phyloP scores from a whole-genome alignment of 2,888 invertebrate species.

The Sericinus montela region DNA sequence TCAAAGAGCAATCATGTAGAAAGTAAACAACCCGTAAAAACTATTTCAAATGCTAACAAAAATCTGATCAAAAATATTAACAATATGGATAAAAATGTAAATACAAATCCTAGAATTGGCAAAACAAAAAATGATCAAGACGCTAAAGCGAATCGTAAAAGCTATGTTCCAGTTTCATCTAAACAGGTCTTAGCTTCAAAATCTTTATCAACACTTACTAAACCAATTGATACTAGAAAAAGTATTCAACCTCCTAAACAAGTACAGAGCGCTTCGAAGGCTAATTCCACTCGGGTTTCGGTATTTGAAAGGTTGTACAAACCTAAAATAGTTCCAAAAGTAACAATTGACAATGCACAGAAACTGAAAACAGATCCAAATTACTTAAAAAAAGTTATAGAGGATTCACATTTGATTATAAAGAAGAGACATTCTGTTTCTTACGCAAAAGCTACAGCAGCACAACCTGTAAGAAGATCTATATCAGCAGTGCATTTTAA shows the following conservation, averaged over 20 bases:
- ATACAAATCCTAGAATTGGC: not conserved
- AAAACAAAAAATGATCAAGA: not conserved
- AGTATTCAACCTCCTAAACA: slow-evolving; percentile 31
- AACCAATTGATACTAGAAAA: slow-evolving; percentile 29
- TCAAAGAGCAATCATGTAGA: not conserved
- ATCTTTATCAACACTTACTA: slow-evolving; percentile 1
- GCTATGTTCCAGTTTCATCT: not conserved
- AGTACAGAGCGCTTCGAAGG: slow-evolving; percentile 18
- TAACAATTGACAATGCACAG: slow-evolving; percentile 30
- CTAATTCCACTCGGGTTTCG: slow-evolving; percentile 33
- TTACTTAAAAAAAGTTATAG: slow-evolving; percentile 47
- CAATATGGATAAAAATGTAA: not conserved
- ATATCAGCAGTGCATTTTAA: slow-evolving; percentile 73
- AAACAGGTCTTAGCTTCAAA: not conserved
- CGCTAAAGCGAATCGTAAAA: not conserved
- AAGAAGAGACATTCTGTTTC: slow-evolving; percentile 48
- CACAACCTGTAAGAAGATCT: slow-evolving; percentile 49
- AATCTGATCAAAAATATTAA: not conserved
- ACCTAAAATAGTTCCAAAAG: slow-evolving; percentile 41
- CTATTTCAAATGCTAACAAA: not conserved
- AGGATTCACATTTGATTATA: slow-evolving; percentile 37
- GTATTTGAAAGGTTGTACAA: slow-evolving; percentile 66
- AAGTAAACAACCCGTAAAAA: slow-evolving; percentile 1
- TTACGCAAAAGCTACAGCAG: slow-evolving; percentile 30
- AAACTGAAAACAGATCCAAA: slow-evolving; percentile 46